Conservation (phyloP, 2,113 vertebrate genomes). For the Solea senegalensis region DNA sequence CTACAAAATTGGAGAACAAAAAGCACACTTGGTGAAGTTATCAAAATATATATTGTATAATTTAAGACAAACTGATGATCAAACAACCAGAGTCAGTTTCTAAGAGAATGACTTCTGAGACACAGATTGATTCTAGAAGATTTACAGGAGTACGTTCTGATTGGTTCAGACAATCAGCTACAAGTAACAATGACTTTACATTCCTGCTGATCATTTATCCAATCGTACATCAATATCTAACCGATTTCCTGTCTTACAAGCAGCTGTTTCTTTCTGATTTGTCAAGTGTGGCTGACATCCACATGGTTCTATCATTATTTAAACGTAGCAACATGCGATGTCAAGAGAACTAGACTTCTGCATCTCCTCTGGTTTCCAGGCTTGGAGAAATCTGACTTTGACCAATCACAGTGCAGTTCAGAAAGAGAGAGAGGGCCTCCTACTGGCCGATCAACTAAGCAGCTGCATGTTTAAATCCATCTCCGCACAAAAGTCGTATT, state of each 20-base stretch:
- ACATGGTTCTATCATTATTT: too few species aligned
- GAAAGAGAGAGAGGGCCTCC: too few species aligned
- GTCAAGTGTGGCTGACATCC: too few species aligned
- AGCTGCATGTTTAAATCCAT: too few species aligned
- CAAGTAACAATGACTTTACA: neutral
- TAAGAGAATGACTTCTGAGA: constrained; percentile 28
- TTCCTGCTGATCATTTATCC: neutral
- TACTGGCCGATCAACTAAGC: too few species aligned
- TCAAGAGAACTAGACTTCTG: too few species aligned
- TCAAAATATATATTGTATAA: constrained; percentile 74
- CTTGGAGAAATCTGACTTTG: too few species aligned
- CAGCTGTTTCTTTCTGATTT: too few species aligned
- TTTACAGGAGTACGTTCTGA: constrained; percentile 3
- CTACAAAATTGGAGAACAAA: constrained; percentile 64
- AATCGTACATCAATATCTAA: neutral
- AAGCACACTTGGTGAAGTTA: constrained; percentile 78
- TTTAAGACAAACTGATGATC: constrained; percentile 34
- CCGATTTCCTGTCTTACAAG: neutral
- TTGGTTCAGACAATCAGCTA: neutral
- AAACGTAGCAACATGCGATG: too few species aligned
- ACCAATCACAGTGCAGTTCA: too few species aligned
- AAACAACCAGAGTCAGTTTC: constrained; percentile 49
- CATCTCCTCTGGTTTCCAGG: too few species aligned
- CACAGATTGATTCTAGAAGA: constrained; percentile 7
- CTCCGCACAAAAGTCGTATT: too few species aligned